Percentiles rank a stretch among this genome's conserved stretches.
Conservation (phyloP, 2,113 vertebrate genomes). For the Propithecus coquereli region DNA sequence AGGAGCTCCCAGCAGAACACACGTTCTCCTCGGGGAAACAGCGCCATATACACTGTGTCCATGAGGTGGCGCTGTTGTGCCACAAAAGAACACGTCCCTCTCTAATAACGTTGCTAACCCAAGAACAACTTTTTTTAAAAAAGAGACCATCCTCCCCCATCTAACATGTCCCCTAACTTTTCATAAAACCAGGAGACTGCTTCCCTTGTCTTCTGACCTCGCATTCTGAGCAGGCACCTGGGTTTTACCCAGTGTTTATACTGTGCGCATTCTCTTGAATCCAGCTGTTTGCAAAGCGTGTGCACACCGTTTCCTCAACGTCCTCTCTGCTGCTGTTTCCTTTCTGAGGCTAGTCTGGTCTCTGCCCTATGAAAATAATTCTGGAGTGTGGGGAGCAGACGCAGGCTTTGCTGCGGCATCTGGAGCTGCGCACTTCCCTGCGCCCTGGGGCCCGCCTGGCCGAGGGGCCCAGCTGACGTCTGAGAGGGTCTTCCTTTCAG, state of each 20-base stretch:
- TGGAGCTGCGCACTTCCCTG: not conserved
- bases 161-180: not conserved
- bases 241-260: not conserved
- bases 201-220: not conserved
- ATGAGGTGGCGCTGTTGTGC: slow-evolving; percentile 81
- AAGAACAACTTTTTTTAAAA: not conserved
- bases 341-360: not conserved
- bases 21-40: not conserved
- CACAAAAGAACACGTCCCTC: slow-evolving; percentile 53
- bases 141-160: not conserved
- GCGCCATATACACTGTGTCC: slow-evolving; percentile 65
- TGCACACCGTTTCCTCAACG: not conserved
- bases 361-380: not conserved
- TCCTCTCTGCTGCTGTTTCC: not conserved
- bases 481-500: not conserved
- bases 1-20: not conserved
- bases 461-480: not conserved
- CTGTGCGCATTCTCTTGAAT: not conserved
- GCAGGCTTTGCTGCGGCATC: not conserved
- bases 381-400: too few species aligned
- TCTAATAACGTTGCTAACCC: not conserved
- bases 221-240: not conserved
- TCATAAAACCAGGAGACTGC: fast-evolving
- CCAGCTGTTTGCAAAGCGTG: not conserved
- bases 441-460: too few species aligned